Evolutionary conservation across 1,140 invertebrate species (phyloP), one percentile per base, ranked within the genome.

Genomic region (Drosophila bocqueti): DNA sequence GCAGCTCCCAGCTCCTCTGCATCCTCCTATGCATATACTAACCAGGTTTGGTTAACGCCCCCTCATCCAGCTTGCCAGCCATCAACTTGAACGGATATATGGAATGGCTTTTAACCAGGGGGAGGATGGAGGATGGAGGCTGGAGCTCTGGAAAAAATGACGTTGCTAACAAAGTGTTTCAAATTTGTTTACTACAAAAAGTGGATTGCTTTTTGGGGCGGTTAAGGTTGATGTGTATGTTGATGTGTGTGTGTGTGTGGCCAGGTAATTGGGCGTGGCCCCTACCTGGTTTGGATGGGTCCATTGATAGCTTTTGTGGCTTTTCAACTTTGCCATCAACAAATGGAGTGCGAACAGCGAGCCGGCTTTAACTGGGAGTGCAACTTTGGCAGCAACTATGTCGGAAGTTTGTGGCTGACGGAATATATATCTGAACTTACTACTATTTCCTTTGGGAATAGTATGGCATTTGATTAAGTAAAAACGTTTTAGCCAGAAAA

Each of bases 101-200:
- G 46, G 75, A 36, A 58, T 79, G 4, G 26, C 26, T 26, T 26
- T 79, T 66, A 79, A 65, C 49, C 43, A 52, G 34, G 10, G 9
- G 46, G 21, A 34, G 11, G 34, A 4, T 10, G 31, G 31, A 10
- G 47, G 5, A 11, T 21, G 6, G 18, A 46, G 18, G 6, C 21
- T 24, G 13, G 15, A 55, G 40, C 24, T 57, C 24, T n/a, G 15
- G 36, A 46, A 79, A 79, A 62, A 78, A 79, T 77, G 72, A 83
- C 76, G 80, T 63, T 55, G 65, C 40, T 84, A 87, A 87, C 84
- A 89, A 87, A 87, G 84, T 87, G 84, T 72, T 87, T 87, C 85
- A 81, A 87, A 87, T 87, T 87, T 87, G 84, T 87, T 87, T 87
- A 87, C 84, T 68, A 61, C 85, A 90, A 76, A 81, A 83, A 83